Percentiles rank a stretch among this genome's conserved stretches.
These are phyloP conservation scores for Boloria euphrosyne DNA, from an alignment of 2,888 invertebrate genomes.

Conservation along the genomic window DNA sequence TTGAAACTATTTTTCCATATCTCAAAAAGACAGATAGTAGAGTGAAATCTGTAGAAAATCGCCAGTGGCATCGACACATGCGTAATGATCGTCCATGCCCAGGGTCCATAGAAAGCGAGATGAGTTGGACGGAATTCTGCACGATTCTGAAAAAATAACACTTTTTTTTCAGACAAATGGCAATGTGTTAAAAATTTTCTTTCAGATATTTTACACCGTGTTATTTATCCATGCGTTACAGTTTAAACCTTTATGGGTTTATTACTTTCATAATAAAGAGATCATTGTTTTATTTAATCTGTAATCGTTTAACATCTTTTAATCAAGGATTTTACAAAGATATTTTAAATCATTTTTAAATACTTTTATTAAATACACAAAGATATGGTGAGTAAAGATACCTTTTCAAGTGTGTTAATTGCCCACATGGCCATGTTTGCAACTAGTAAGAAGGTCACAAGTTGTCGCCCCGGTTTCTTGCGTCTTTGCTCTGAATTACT, in stretches of 20 bases:
- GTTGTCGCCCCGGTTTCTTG: conserved; percentile 91
- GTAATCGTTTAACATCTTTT: not conserved
- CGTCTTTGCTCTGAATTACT: conserved; percentile 86
- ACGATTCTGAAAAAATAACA: conserved; percentile 81
- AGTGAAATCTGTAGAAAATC: conserved; percentile 95
- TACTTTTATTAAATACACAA: not conserved
- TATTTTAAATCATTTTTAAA: not conserved
- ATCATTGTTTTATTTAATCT: not conserved
- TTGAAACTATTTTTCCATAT: conserved; percentile 96
- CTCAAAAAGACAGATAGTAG: conserved; percentile 95
- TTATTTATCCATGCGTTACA: not conserved
- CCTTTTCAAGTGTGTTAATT: conserved; percentile 90
- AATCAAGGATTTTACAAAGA: conserved; percentile 2
- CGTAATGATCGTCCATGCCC: conserved; percentile 96
- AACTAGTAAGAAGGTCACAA: conserved; percentile 91
- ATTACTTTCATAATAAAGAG: not conserved
- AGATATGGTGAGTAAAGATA: conserved; percentile 37
- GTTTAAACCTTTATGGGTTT: not conserved
- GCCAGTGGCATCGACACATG: conserved; percentile 94
- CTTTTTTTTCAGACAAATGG: not conserved
- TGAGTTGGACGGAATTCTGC: conserved; percentile 92
- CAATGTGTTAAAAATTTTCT: too few species aligned
- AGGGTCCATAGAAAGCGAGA: conserved; percentile 90
- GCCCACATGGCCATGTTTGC: conserved; percentile 94
- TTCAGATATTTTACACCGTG: too few species aligned